Evolutionary conservation across 2,888 invertebrate genomes (phyloP), one percentile per base, ranked within the genome.

Genomic region (Disparrhopalites patrizii): DNA sequence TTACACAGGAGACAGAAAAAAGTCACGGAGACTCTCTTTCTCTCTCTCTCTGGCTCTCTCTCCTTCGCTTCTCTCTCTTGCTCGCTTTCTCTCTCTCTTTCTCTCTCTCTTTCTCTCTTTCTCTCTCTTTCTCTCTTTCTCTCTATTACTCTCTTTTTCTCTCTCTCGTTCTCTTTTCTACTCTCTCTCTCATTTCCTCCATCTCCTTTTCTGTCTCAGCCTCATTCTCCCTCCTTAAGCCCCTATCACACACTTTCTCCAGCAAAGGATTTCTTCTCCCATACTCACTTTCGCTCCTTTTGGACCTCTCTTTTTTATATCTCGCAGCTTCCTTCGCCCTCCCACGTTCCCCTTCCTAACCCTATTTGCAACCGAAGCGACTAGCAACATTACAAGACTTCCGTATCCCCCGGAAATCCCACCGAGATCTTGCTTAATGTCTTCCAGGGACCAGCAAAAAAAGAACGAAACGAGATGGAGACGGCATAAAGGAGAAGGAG

Each of bases 361-460:
- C n/a, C n/a, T n/a, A n/a, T 7, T 36, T 10, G 36, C 36, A 15
- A 36, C 36, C 8, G 36, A 36, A 15, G 36, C 7, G 36, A 36
- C n/a, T 18, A 43, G 8, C 15, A 15, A 4, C 40, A 58, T 40
- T 36, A 58, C 40, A 58, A 58, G 20, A 58, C 56, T 38, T 57
- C 56, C 56, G 36, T 25, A 57, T 57, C 43, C 40, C 40, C 58
- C 58, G 58, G 58, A 58, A 58, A 58, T 58, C 58, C 58, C 58
- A 43, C 58, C 38, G 20, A 30, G 28, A 54, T 54, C 54, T 30
- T 30, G 10, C 56, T 36, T 58, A 43, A 58, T 43, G 43, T 58
- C 43, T 43, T 43, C 27, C 38, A 23, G 56, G 20, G n/a, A n/a
- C n/a, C n/a, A n/a, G n/a, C n/a, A n/a, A n/a, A n/a, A n/a, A n/a